A percentile compares a stretch with the other conserved stretches of the same genome.
phyloP scores from a whole-genome alignment of 1,140 invertebrate genomes.

The Drosophila auraria region DNA sequence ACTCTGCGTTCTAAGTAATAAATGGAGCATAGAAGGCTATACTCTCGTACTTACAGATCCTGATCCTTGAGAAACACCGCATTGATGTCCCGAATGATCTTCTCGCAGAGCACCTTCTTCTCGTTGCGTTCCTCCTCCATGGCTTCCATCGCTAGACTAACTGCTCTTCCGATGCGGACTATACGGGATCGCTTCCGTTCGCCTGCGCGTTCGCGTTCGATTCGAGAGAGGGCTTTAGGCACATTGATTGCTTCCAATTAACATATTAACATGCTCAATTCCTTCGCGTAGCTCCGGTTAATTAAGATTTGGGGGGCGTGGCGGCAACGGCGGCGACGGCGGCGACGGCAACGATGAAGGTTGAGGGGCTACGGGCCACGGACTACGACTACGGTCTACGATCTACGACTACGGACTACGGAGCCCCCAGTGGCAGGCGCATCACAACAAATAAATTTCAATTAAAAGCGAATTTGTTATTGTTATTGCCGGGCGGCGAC shows the following conservation, averaged over 20 bases:
- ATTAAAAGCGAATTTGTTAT: constrained; percentile 66
- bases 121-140: constrained; percentile 85
- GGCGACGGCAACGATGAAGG: neutral
- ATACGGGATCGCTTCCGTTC: constrained; percentile 58
- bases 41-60: constrained; percentile 86
- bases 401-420: constrained; percentile 23
- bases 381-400: neutral
- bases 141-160: constrained; percentile 22
- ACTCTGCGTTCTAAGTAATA: neutral
- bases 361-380: neutral
- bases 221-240: constrained; percentile 49
- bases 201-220: constrained; percentile 53
- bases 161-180: constrained; percentile 24
- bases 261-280: constrained; percentile 42
- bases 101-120: constrained; percentile 90
- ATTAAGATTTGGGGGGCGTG: constrained; percentile 48
- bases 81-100: constrained; percentile 91
- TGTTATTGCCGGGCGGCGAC: constrained; percentile 20
- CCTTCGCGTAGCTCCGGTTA: constrained; percentile 45
- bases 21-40: too few relatives aligned
- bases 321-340: neutral
- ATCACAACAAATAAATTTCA: constrained; percentile 76
- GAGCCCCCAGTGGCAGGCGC: constrained; percentile 39
- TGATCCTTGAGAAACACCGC: constrained; percentile 90
- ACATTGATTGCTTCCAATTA: constrained; percentile 78